Percentiles rank a stretch among this genome's conserved stretches.
Conservation (phyloP, 2,797 vertebrate species). For the Crenuchus spilurus region DNA sequence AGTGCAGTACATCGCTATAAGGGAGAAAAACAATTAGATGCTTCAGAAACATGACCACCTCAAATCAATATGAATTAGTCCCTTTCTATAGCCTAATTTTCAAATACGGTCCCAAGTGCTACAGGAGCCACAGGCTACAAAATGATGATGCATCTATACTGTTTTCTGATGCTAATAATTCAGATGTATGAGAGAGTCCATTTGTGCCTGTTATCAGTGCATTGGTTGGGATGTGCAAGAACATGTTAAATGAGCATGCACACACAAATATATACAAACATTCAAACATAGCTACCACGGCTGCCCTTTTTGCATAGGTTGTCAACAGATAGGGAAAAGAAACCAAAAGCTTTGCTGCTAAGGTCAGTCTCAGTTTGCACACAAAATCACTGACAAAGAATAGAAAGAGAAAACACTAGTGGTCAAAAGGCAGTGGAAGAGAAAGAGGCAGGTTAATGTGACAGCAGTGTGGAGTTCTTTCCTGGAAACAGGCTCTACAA, state of each 20-base stretch:
- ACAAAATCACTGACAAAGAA: constrained; percentile 47
- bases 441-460: background rate
- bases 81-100: background rate
- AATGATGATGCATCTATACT: too few relatives aligned
- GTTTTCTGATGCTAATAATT: background rate
- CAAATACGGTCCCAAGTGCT: too few relatives aligned
- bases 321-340: constrained; percentile 59
- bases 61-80: background rate
- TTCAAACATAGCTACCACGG: constrained; percentile 44
- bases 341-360: constrained; percentile 33
- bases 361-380: constrained; percentile 53
- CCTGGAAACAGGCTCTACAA: background rate
- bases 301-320: constrained; percentile 68
- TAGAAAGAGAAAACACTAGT: constrained; percentile 20
- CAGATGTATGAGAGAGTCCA: background rate
- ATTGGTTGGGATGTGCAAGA: background rate
- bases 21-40: background rate
- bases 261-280: constrained; percentile 7
- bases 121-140: too few relatives aligned
- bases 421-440: constrained; percentile 11
- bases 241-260: background rate
- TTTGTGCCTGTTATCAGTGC: constrained; percentile 8
- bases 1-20: too few relatives aligned
- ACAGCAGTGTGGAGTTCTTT: background rate
- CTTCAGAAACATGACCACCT: background rate